Conservation (phyloP, 1,140 invertebrate genomes). For the Antheraea pernyi region DNA sequence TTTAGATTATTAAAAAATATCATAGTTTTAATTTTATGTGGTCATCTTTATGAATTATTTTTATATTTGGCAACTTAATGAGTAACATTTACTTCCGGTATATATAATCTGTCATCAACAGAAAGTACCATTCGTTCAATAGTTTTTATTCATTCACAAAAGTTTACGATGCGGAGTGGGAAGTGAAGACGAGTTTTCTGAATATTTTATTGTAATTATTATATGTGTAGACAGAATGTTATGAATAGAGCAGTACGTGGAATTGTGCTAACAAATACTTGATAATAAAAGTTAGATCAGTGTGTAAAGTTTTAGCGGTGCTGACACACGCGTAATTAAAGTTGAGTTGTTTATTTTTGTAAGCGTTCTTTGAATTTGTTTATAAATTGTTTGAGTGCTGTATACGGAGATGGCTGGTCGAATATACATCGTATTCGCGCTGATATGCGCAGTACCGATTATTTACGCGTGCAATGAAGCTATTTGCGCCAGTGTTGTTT, state of each 20-base stretch:
- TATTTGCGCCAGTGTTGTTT: constrained; percentile 95
- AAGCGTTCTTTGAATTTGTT: constrained; percentile 23
- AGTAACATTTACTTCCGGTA: background rate
- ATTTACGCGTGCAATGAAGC: constrained; percentile 89
- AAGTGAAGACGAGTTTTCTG: background rate
- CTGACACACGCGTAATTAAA: constrained; percentile 6
- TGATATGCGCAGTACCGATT: constrained; percentile 57
- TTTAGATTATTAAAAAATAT: no score
- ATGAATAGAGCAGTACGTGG: background rate
- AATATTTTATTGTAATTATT: background rate
- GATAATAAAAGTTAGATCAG: background rate
- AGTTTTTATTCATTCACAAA: background rate
- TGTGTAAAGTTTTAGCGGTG: background rate
- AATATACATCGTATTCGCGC: constrained; percentile 45
- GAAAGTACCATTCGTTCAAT: background rate
- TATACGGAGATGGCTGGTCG: constrained; percentile 46
- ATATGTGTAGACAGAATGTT: background rate
- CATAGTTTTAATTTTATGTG: background rate
- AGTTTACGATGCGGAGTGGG: background rate
- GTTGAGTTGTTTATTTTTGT: constrained; percentile 26
- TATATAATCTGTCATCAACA: background rate
- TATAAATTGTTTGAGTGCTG: constrained; percentile 16
- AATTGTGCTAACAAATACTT: background rate
- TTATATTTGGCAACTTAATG: background rate
- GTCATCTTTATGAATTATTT: no score